Conservation (phyloP, 92 coral and sea anemone genomes). For the Muricea muricata region DNA sequence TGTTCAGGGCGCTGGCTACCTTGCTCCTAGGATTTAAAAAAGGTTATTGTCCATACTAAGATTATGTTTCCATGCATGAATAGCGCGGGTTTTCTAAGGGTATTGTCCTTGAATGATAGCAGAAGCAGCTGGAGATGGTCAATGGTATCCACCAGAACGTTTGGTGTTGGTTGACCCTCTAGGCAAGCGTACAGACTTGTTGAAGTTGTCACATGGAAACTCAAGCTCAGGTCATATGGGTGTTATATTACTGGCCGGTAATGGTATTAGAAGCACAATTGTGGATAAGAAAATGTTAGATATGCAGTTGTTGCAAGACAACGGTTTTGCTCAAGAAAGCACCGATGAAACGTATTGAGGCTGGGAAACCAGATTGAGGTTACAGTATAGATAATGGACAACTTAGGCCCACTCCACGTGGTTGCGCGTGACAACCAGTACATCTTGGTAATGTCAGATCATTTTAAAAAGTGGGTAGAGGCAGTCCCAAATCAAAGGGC, state of each 20-base stretch:
- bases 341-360: neutral
- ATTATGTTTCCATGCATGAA: too few species aligned
- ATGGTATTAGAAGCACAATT: neutral
- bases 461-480: slow-evolving; percentile 40
- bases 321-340: neutral
- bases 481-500: slow-evolving; percentile 10
- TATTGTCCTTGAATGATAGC: too few species aligned
- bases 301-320: neutral
- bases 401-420: slow-evolving; percentile 20
- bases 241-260: slow-evolving; percentile 16
- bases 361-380: neutral
- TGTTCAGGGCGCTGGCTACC: too few species aligned
- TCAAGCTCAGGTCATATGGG: slow-evolving; percentile 34
- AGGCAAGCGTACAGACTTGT: neutral
- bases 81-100: too few species aligned
- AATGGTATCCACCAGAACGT: neutral
- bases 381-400: neutral
- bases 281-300: slow-evolving; percentile 3
- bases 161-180: neutral
- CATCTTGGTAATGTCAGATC: slow-evolving; percentile 43
- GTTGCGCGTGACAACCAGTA: slow-evolving; percentile 9
- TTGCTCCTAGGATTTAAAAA: too few species aligned
- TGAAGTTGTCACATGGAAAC: slow-evolving; percentile 4
- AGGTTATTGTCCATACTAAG: too few species aligned
- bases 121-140: neutral